These are phyloP conservation scores for Ciconia nigra DNA, from an alignment of 2,797 vertebrate genomes.

Conservation along the genomic window DNA sequence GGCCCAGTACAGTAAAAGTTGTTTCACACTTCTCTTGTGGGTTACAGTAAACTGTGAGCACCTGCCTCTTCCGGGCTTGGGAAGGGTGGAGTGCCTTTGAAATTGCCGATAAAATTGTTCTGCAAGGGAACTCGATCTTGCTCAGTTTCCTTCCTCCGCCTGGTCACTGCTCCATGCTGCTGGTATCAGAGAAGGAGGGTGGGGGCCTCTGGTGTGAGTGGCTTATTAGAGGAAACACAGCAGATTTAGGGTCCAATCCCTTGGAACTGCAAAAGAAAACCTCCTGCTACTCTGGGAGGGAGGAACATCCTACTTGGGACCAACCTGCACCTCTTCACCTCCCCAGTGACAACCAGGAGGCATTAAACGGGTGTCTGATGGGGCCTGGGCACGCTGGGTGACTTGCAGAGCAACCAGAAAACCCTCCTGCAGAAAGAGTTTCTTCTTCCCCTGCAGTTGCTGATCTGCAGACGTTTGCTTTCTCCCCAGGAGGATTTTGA, in stretches of 20 bases:
- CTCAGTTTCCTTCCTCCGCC: neutral
- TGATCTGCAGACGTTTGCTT: neutral
- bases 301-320: neutral
- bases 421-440: neutral
- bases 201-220: neutral
- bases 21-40: neutral
- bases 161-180: neutral
- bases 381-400: neutral
- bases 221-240: constrained; percentile 13
- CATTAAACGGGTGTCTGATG: neutral
- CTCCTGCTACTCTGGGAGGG: neutral
- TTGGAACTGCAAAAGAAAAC: neutral
- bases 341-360: neutral
- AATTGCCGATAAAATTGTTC: constrained; percentile 27
- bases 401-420: neutral
- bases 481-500: neutral
- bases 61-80: neutral
- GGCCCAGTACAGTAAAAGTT: neutral
- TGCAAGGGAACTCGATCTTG: constrained; percentile 9
- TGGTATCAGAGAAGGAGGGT: neutral
- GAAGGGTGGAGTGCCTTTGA: constrained; percentile 12
- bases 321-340: neutral
- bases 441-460: neutral
- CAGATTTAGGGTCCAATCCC: neutral
- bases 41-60: constrained; percentile 50